These are phyloP conservation scores for Microctonus aethiopoides DNA, from an alignment of 2,888 invertebrate genomes.

Conservation along the genomic window DNA sequence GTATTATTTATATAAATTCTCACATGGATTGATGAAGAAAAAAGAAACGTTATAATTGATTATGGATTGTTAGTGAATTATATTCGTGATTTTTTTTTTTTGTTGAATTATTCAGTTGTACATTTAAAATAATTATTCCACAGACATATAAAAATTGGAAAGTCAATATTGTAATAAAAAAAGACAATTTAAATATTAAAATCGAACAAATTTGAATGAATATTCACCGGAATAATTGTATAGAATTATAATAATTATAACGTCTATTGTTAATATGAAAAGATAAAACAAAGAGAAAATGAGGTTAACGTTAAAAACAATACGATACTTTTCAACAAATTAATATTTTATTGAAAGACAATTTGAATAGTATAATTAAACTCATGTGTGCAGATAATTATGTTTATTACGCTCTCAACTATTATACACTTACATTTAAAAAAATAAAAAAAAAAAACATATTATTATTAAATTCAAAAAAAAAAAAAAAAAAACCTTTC, in stretches of 20 bases:
- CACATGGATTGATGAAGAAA: not conserved
- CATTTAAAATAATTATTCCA: no score
- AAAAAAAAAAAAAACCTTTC: no score
- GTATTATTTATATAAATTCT: not conserved
- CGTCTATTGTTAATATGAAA: not conserved
- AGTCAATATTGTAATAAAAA: not conserved
- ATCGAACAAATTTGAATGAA: not conserved
- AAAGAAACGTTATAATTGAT: not conserved
- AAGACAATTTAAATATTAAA: not conserved
- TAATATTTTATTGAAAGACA: slow-evolving; percentile 18
- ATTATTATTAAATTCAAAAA: no score
- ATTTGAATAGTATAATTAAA: no score
- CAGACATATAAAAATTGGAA: no score
- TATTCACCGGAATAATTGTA: not conserved
- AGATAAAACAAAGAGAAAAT: not conserved
- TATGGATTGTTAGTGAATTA: not conserved
- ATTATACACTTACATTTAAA: no score
- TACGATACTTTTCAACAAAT: no score
- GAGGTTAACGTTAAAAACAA: not conserved
- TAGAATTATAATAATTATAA: not conserved
- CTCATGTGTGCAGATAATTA: no score
- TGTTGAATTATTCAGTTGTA: no score
- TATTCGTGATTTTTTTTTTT: not conserved
- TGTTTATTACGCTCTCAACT: no score
- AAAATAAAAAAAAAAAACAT: no score